These are phyloP conservation scores for Scylla paramamosain DNA, from an alignment of 1,140 invertebrate species.

Conservation along the genomic window DNA sequence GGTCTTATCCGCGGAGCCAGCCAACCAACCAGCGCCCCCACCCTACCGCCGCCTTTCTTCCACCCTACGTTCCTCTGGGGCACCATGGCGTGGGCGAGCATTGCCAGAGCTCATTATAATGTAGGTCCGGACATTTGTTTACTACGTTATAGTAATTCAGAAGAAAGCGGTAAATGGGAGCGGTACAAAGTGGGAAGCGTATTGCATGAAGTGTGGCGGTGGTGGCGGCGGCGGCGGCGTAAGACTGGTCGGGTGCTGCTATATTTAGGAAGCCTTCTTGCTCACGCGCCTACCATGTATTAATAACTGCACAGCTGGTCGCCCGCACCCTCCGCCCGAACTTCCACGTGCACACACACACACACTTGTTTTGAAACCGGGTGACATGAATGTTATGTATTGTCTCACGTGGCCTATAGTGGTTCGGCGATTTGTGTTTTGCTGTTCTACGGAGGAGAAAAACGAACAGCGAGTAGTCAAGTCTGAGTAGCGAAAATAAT, in stretches of 20 bases:
- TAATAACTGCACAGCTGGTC: conserved; percentile 59
- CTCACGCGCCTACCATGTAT: conserved; percentile 52
- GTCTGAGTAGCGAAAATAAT: too few relatives aligned
- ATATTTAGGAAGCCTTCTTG: conserved; percentile 51
- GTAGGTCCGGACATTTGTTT: not conserved
- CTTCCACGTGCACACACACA: conserved; percentile 29
- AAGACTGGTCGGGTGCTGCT: not conserved
- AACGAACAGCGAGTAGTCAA: too few relatives aligned
- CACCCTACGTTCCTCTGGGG: too few relatives aligned
- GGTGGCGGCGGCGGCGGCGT: not conserved
- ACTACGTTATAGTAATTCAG: not conserved
- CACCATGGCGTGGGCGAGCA: not conserved
- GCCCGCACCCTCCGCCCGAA: not conserved
- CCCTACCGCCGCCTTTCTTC: too few relatives aligned
- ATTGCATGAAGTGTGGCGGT: not conserved
- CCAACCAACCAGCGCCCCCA: not conserved
- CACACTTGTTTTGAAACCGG: not conserved
- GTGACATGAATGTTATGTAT: not conserved
- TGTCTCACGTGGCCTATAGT: too few relatives aligned
- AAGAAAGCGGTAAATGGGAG: not conserved
- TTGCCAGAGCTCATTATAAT: not conserved
- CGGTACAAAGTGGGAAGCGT: not conserved
- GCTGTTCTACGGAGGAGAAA: too few relatives aligned
- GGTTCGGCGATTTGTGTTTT: too few relatives aligned
- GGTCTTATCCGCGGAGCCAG: not conserved